phyloP scores from a whole-genome alignment of 1,140 invertebrate genomes.

The Caenorhabditis tropicalis region DNA sequence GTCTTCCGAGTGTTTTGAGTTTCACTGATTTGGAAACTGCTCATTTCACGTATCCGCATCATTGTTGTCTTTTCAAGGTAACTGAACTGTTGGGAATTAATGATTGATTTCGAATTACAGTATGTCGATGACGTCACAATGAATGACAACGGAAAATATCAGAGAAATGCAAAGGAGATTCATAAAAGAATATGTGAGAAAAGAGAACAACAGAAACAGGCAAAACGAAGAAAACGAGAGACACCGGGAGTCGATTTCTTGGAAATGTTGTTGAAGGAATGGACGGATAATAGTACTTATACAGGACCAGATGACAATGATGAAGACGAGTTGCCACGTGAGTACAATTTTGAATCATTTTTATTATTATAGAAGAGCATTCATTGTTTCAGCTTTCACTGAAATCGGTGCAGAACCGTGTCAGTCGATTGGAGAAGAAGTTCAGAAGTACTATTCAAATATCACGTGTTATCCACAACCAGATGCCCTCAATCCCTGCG shows the following conservation, averaged over 20 bases:
- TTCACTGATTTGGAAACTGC: conserved; percentile 75
- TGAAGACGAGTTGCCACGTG: conserved; percentile 43
- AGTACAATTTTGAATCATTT: not conserved
- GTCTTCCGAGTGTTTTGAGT: conserved; percentile 81
- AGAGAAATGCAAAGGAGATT: conserved; percentile 45
- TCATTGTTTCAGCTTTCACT: not conserved
- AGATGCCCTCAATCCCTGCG: conserved; percentile 86
- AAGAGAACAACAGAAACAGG: not conserved
- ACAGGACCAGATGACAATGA: conserved; percentile 8
- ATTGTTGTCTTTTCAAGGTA: conserved; percentile 84
- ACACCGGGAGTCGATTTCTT: conserved; percentile 1
- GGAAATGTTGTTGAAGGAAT: conserved; percentile 29
- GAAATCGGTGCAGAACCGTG: conserved; percentile 46
- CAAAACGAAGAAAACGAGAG: conserved; percentile 21
- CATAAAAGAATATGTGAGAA: conserved; percentile 46
- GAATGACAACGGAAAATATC: conserved; percentile 62
- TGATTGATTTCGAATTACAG: conserved; percentile 68
- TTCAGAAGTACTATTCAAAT: conserved; percentile 56
- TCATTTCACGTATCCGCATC: conserved; percentile 83
- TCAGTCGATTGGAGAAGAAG: conserved; percentile 28
- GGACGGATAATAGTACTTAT: conserved; percentile 16
- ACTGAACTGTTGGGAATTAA: conserved; percentile 58
- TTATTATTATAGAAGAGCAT: no score
- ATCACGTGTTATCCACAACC: conserved; percentile 82
- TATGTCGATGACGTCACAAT: conserved; percentile 46